A percentile compares a stretch with the other conserved stretches of the same genome.
These are phyloP conservation scores for Ceryle rudis DNA, from an alignment of 2,797 vertebrate species.

Conservation along the genomic window DNA sequence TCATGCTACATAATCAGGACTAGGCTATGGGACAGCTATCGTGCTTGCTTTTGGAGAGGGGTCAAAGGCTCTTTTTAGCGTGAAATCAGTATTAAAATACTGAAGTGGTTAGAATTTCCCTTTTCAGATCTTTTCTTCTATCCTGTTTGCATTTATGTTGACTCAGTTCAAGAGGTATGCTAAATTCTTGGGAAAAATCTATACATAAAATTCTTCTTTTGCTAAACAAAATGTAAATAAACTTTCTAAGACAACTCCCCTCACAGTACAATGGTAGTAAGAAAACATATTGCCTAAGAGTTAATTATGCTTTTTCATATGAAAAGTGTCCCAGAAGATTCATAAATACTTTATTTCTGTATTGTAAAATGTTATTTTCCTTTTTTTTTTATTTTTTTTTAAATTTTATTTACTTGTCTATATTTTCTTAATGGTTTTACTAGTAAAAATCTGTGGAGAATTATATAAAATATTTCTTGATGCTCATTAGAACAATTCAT, in stretches of 20 bases:
- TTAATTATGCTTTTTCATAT: not conserved
- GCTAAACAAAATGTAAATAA: conserved; percentile 44
- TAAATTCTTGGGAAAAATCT: not conserved
- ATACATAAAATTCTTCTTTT: not conserved
- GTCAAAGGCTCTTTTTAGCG: not conserved
- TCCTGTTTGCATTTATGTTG: not conserved
- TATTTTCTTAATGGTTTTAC: not conserved
- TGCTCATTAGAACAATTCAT: not conserved
- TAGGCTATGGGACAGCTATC: not conserved
- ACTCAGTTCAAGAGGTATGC: not conserved
- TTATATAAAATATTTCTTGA: not conserved
- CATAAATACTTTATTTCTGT: conserved; percentile 30
- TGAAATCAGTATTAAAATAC: not conserved
- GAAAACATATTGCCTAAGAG: not conserved
- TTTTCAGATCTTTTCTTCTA: not conserved
- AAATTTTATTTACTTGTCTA: not conserved
- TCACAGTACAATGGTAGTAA: not conserved
- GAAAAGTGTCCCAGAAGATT: not conserved
- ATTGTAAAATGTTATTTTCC: not conserved
- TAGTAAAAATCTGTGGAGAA: not conserved
- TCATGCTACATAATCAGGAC: not conserved
- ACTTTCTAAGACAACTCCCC: not conserved
- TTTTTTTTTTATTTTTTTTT: not conserved
- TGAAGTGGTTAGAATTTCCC: not conserved
- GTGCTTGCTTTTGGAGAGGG: not conserved